Evolutionary conservation across 2,888 invertebrate species (phyloP), one percentile per base, ranked within the genome.

Genomic region (Caenorhabditis sp.): DNA sequence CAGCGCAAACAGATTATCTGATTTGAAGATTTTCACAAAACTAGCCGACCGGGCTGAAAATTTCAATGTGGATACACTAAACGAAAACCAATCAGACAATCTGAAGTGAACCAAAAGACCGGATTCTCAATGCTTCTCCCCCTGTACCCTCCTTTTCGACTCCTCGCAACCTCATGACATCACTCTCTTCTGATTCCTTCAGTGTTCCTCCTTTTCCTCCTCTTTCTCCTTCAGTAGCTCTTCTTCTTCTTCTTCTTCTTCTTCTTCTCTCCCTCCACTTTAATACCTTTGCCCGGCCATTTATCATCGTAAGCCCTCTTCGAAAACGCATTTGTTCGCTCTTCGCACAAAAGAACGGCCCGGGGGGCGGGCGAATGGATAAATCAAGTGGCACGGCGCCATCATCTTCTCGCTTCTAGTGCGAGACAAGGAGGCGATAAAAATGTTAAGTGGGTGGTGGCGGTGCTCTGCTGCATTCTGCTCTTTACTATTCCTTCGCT

Each of bases 281-380:
- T 61, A 61, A 59, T 61, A 71, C 70, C 61, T 61, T 59, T 53
- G 61, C 61, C 70, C 59, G 43, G 35, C 62, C 48, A 62, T 62
- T 62, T 71, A 61, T 71, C 61, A 71, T 61, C 61, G 62, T 71
- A 71, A 71, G 53, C 71, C 70, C 55, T 41, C 43, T 52, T 68
- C 27, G 24, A 55, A 58, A 59, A 56, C 68, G 56, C 65, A 62
- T 62, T 62, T 62, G 62, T 62, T 62, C 62, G 30, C 62, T 50
- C 17, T 9, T 35, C 37, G 20, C 35, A 55, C 55, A 56, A 39
- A 58, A 32, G 56, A 59, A 59, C 52, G 55, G 27, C 61, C 32
- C 35, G 27, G 35, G 2, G 13, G 63, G 6, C 13, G 15, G 30
- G 45, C n/a, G 35, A 46, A 46, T 52, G 45, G 37, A 65, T 66